Conservation (phyloP, 2,888 invertebrate species). For the Heliconius charithonia region DNA sequence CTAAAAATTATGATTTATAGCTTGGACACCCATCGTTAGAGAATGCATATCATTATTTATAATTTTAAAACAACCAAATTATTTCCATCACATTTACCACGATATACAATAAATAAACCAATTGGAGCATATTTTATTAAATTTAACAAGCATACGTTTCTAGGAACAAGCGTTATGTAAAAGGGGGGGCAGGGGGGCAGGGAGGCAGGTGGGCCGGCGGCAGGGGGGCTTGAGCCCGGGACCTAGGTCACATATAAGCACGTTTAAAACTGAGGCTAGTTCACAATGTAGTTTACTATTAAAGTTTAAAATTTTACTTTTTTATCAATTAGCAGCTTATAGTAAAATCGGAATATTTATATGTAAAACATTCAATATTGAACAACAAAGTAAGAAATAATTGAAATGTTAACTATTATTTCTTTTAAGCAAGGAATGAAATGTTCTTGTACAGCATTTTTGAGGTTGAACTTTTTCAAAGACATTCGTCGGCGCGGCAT, state of each 20-base stretch:
- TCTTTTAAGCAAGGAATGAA: too few species aligned
- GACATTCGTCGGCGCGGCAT: too few species aligned
- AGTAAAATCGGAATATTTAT: not conserved
- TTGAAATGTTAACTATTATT: not conserved
- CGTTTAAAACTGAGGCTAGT: not conserved
- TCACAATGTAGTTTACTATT: not conserved
- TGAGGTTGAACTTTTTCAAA: too few species aligned
- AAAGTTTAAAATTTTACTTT: not conserved
- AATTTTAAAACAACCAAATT: too few species aligned
- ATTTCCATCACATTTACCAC: too few species aligned
- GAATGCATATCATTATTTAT: too few species aligned
- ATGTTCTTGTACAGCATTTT: too few species aligned
- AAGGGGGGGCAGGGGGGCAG: not conserved
- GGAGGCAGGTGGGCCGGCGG: not conserved
- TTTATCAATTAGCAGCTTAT: not conserved
- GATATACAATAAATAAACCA: not conserved
- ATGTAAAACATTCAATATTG: not conserved
- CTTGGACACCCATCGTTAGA: too few species aligned
- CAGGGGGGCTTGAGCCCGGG: not conserved
- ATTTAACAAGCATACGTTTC: constrained; percentile 3
- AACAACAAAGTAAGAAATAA: not conserved
- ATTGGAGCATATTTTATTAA: not conserved
- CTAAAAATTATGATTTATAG: too few species aligned
- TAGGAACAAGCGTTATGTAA: not conserved
- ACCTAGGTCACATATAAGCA: not conserved